Base-by-base conservation (phyloP, 2,797 vertebrate genomes). In the Dipus sagitta region DNA sequence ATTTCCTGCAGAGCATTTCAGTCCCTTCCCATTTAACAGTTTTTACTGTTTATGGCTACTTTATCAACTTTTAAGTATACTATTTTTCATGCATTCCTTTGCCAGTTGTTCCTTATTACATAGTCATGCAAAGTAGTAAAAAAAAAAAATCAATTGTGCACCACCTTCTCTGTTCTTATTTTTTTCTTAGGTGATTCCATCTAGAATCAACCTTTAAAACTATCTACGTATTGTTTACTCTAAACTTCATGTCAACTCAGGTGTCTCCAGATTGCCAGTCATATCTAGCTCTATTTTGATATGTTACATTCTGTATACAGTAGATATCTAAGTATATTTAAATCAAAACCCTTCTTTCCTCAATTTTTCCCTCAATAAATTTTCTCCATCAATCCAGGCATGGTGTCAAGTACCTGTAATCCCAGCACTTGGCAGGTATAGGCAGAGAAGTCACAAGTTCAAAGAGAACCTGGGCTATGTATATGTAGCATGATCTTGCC, bases 181-280 rank as follows among this genome's bases (percentile, higher is more conserved):
- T 86, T 93, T n/a, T 93, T 92, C 23, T 28, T 90, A 90, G n/a
- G 30, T 83, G 64, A 79, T 80, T 28, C 84, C 15, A 47, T 77
- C 34, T 6, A 78, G 34, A 78, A 15, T 15, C 70, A 2, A 70
- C 79, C 83, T 67, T 67, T 38, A 80, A 76, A 72, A 81, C 15
- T 28, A 30, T 71, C 52, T 71, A 13, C 13, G 18, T 71, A 32
- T 32, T 86, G 8, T 24, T 93, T 68, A 81, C 58, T 84, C 62
- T 47, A 60, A 86, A 52, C 82, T 91, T 93, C 64, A 1, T 78
- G 26, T 76, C 60, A 64, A 82, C 20, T 3, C 26, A 38, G 2
- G 5, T 89, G 34, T 93, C 38, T 78, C 34, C 38, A 38, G 7
- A 83, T 84, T 92, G 42, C 32, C 17, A 74, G 81, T 94, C 26